Percentiles rank a stretch among this genome's conserved stretches.
Evolutionary conservation across 2,113 vertebrate species (phyloP).

Genomic region (Orcinus orca): DNA sequence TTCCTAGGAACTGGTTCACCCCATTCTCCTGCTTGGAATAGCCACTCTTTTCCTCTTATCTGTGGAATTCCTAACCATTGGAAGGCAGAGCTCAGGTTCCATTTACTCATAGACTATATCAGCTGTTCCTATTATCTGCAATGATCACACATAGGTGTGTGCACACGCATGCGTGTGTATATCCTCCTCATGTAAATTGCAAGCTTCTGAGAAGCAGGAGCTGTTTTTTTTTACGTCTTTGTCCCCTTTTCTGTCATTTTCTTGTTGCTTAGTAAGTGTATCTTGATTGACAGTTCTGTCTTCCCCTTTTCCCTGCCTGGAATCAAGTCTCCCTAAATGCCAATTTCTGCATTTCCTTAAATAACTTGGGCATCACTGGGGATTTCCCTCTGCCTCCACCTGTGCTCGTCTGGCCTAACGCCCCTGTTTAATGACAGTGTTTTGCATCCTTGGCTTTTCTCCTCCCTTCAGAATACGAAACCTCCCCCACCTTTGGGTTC

Average conservation of each 20-base stretch:
- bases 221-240: not conserved
- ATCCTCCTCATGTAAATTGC: not conserved
- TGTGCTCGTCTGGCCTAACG: not conserved
- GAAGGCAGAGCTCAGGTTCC: not conserved
- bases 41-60: not conserved
- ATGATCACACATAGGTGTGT: not conserved
- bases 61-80: not conserved
- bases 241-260: not conserved
- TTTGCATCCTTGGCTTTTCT: constrained; percentile 25
- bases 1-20: not conserved
- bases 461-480: not conserved
- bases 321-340: constrained; percentile 10
- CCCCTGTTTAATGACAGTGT: not conserved
- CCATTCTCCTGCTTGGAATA: not conserved
- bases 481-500: not conserved
- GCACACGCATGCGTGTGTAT: not conserved
- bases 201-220: not conserved
- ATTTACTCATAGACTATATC: not conserved
- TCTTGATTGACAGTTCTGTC: not conserved
- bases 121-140: not conserved
- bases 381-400: constrained; percentile 10
- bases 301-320: not conserved
- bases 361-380: not conserved
- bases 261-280: constrained; percentile 10
- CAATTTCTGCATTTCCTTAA: constrained; percentile 25